Percentiles rank a stretch among this genome's conserved stretches.
Conservation (phyloP, 2,888 invertebrate genomes). For the Cerceris rybyensis region DNA sequence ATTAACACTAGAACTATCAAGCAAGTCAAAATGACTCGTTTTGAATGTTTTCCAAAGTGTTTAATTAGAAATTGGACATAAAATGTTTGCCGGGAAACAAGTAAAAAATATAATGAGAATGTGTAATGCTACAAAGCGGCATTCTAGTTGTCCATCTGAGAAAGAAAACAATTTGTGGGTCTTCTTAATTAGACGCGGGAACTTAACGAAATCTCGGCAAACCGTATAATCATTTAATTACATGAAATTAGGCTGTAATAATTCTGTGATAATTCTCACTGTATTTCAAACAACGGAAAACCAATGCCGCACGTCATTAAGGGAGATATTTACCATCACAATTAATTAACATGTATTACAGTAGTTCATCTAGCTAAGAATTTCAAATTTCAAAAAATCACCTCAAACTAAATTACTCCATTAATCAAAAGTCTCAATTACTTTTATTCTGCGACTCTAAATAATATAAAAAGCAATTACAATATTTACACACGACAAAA, state of each 20-base stretch:
- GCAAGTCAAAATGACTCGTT: no score
- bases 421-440: no score
- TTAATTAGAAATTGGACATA: no score
- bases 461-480: no score
- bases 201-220: constrained; percentile 46
- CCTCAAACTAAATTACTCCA: no score
- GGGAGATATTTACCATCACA: background rate
- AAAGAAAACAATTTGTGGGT: constrained; percentile 1
- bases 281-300: constrained; percentile 41
- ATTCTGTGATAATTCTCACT: constrained; percentile 37
- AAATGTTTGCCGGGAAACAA: no score
- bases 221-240: constrained; percentile 55
- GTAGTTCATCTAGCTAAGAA: no score
- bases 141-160: background rate
- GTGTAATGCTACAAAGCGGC: background rate
- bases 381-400: no score
- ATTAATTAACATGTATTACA: constrained; percentile 29
- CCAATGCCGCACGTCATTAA: constrained; percentile 22
- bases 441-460: no score
- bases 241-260: constrained; percentile 45
- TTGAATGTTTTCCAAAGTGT: no score
- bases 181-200: constrained; percentile 48
- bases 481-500: no score
- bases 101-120: background rate
- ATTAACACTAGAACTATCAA: no score